phyloP scores from a whole-genome alignment of 1,140 invertebrate species.

The Zophobas atratus region DNA sequence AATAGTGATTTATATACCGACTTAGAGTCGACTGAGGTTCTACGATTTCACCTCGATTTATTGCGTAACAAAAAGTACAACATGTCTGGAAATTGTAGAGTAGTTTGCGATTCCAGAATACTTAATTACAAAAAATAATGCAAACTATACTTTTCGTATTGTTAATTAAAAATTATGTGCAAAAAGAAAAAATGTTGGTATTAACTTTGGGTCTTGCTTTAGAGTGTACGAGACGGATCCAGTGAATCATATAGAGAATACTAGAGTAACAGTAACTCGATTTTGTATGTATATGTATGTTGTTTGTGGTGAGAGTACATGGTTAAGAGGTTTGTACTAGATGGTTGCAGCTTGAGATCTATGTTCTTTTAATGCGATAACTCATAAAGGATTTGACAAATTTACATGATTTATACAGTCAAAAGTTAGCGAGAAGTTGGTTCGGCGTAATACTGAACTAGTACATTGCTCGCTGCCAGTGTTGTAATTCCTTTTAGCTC shows the following conservation, averaged over 20 bases:
- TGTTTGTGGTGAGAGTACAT: slow-evolving; percentile 16
- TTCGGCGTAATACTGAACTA: slow-evolving; percentile 18
- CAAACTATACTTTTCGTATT: neutral
- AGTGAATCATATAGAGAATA: slow-evolving; percentile 37
- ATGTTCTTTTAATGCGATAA: slow-evolving; percentile 41
- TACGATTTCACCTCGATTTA: too few species aligned
- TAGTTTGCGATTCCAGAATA: too few species aligned
- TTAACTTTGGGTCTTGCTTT: too few species aligned
- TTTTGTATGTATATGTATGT: slow-evolving; percentile 27
- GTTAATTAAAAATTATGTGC: neutral
- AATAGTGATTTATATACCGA: too few species aligned
- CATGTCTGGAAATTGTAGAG: too few species aligned
- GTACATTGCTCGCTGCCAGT: slow-evolving; percentile 11
- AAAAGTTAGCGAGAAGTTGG: slow-evolving; percentile 42
- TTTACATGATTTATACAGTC: slow-evolving; percentile 43
- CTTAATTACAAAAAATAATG: too few species aligned
- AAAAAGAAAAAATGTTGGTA: neutral
- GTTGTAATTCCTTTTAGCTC: neutral
- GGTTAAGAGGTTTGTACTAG: slow-evolving; percentile 19
- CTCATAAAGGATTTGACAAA: slow-evolving; percentile 43
- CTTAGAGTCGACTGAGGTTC: too few species aligned
- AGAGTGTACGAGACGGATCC: slow-evolving; percentile 21
- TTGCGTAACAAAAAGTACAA: too few species aligned
- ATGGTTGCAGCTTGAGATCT: slow-evolving; percentile 5
- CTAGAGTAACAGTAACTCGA: slow-evolving; percentile 28